Base-by-base conservation (phyloP, 1,140 invertebrate species). In the Bombus cullumanus region DNA sequence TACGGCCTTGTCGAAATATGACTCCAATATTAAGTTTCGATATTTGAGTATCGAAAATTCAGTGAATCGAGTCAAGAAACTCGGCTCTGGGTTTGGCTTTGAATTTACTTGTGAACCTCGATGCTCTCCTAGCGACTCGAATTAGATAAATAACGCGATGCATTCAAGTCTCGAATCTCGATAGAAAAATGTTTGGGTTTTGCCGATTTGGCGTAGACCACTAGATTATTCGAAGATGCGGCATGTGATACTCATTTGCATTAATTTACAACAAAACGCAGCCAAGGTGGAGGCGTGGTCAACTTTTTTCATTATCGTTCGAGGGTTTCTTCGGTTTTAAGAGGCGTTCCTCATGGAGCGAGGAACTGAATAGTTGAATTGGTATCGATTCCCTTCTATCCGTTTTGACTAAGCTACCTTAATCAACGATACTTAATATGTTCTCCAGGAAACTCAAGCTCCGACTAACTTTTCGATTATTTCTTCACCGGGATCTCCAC, bases 251-350 rank as follows among this genome's bases (percentile, higher is more conserved):
- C n/a, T 41, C 37, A 31, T 75, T 31, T 39, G 43, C 43, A 41
- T 80, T 53, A 57, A 80, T 71, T 57, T 34, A 2, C 22, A 62
- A 69, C 28, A 25, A 47, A 18, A 53, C 15, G n/a, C 3, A 47
- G 31, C 0, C 25, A 25, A 25, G 13, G 10, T 28, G 18, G 2
- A n/a, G 41, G 15, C 8, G 13, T 62, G 41, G 18, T 43, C 10
- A 80, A 69, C 43, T 80, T 82, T 64, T 82, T 82, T 82, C 81
- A 75, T 75, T 66, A 41, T 31, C 18, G 25, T 69, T 69, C 4
- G 22, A 69, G 34, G 53, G 1, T 64, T 64, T 5, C 53, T 62
- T 72, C 37, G 66, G 25, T 59, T 43, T 73, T 28, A 25, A 59
- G 69, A 47, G 22, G 18, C 12, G 31, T 9, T 41, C 34, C 68